phyloP scores from a whole-genome alignment of 2,113 vertebrate genomes.

The Tautogolabrus adspersus region DNA sequence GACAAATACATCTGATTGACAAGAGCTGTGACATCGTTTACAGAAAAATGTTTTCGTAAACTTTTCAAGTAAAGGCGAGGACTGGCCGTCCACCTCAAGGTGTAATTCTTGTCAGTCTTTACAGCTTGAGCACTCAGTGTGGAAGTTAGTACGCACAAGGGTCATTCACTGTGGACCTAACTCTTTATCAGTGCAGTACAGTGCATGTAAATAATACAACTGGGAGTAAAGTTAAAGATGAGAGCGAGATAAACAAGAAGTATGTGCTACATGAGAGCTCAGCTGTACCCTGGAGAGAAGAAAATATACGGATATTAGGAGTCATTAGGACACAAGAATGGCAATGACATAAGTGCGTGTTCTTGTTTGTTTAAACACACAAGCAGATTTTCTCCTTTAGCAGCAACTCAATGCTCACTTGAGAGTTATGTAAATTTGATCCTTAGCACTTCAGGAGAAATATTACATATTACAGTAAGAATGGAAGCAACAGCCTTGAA shows the following conservation, averaged over 20 bases:
- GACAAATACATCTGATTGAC: conserved; percentile 61
- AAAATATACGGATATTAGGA: conserved; percentile 64
- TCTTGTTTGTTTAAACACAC: conserved; percentile 52
- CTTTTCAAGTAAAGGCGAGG: no score
- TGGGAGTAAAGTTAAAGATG: conserved; percentile 16
- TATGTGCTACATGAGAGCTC: conserved; percentile 36
- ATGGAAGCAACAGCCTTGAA: neutral
- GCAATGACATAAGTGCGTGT: conserved; percentile 45
- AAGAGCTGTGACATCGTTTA: conserved; percentile 57
- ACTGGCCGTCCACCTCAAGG: no score
- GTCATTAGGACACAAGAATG: conserved; percentile 55
- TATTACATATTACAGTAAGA: neutral
- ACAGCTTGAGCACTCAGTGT: conserved; percentile 60
- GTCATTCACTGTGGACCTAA: conserved; percentile 60
- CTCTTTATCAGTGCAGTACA: conserved; percentile 70
- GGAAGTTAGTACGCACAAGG: conserved; percentile 58
- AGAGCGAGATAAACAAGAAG: conserved; percentile 32
- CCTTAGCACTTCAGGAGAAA: conserved; percentile 7
- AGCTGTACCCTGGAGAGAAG: conserved; percentile 46
- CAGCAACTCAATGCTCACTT: neutral
- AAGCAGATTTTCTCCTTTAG: conserved; percentile 13
- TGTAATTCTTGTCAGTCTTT: conserved; percentile 40
- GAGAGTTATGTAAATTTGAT: neutral
- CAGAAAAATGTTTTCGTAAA: conserved; percentile 61
- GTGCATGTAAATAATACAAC: conserved; percentile 49